These are phyloP conservation scores for Botrylloides violaceus DNA, from an alignment of 23 tunicate genomes.

Conservation along the genomic window DNA sequence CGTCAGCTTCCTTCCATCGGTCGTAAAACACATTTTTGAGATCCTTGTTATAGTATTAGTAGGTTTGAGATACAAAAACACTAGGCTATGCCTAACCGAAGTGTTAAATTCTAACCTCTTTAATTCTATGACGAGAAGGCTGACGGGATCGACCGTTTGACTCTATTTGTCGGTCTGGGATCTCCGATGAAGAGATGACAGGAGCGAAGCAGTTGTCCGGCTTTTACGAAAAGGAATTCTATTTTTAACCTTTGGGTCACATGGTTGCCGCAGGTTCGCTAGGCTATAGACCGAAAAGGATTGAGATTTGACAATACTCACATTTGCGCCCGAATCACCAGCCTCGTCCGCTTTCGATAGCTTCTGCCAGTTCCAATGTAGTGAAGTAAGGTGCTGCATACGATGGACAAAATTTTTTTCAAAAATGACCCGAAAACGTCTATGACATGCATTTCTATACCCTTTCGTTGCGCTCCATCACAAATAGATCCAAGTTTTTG, in stretches of 20 bases:
- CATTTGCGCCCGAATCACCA: neutral
- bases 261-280: too few species aligned
- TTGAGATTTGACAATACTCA: neutral
- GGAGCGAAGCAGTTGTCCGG: too few species aligned
- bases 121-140: neutral
- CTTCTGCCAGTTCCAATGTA: neutral
- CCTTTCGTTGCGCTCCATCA: neutral
- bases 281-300: too few species aligned
- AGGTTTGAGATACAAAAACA: too few species aligned
- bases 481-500: neutral
- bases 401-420: too few species aligned
- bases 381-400: neutral
- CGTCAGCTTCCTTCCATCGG: slow-evolving; percentile 80
- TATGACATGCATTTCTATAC: too few species aligned
- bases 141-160: neutral
- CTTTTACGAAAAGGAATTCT: too few species aligned
- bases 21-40: slow-evolving; percentile 74
- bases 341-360: neutral
- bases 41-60: slow-evolving; percentile 39
- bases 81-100: too few species aligned
- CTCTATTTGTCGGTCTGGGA: neutral
- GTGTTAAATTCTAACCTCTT: neutral
- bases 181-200: neutral
- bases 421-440: too few species aligned
- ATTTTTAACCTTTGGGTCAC: too few species aligned